Conservation (phyloP, 2,888 invertebrate species). For the Troides aeacus region DNA sequence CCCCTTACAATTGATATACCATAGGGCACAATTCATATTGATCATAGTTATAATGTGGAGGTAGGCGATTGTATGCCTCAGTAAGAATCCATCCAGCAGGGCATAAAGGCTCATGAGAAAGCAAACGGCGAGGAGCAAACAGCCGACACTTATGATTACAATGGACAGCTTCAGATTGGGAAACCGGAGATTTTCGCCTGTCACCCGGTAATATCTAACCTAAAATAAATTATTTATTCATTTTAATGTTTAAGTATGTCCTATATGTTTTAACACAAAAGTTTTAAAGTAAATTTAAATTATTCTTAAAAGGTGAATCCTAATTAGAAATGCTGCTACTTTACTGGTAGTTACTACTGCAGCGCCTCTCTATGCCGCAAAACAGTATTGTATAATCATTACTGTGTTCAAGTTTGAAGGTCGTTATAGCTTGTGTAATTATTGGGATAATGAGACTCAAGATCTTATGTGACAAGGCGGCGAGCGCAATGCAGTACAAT, state of each 20-base stretch:
- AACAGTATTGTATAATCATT: no score
- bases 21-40: conserved; percentile 86
- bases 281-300: no score
- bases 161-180: conserved; percentile 81
- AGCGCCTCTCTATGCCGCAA: no score
- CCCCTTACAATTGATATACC: conserved; percentile 85
- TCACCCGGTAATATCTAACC: conserved; percentile 79
- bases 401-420: no score
- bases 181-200: conserved; percentile 81
- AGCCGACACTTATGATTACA: conserved; percentile 81
- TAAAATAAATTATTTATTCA: conserved; percentile 36
- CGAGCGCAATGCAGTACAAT: no score
- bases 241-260: not conserved
- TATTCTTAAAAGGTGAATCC: no score
- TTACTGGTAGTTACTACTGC: no score
- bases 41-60: conserved; percentile 85
- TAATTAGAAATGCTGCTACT: no score
- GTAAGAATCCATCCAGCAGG: conserved; percentile 82
- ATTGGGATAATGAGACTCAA: no score
- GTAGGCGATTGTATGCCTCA: conserved; percentile 82
- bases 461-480: no score
- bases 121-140: conserved; percentile 80
- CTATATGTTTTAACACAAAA: no score
- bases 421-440: no score
- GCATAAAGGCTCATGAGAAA: conserved; percentile 81